Evolutionary conservation across 2,113 vertebrate genomes (phyloP).

Genomic region (Rhodinocichla rosea): DNA sequence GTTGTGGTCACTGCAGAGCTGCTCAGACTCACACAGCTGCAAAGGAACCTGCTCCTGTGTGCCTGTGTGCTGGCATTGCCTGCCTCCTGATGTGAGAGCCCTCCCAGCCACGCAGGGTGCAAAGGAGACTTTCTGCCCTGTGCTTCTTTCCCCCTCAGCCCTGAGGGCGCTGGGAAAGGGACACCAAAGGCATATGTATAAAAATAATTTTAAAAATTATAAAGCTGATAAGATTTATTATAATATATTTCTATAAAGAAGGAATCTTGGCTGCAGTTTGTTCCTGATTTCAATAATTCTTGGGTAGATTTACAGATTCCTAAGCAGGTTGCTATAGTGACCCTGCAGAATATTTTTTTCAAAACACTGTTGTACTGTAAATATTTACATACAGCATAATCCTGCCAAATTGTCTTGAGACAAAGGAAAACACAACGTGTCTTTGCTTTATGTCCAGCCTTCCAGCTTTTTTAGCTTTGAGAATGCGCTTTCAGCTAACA

Average conservation of each 20-base stretch:
- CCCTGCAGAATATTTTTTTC: conserved; percentile 33
- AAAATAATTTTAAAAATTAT: neutral
- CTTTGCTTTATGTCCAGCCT: conserved; percentile 31
- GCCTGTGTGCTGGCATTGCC: neutral
- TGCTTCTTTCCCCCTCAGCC: neutral
- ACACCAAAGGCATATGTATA: accelerated
- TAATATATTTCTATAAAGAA: neutral
- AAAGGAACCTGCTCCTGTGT: neutral
- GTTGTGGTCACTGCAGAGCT: neutral
- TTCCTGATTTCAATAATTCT: neutral
- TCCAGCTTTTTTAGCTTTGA: neutral
- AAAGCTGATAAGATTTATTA: neutral
- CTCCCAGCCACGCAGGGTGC: neutral
- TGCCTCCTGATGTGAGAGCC: neutral
- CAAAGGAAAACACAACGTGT: conserved; percentile 29
- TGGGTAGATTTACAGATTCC: conserved; percentile 30
- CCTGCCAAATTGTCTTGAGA: conserved; percentile 55
- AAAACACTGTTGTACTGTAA: conserved; percentile 50
- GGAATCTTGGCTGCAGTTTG: neutral
- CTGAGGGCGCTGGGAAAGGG: neutral
- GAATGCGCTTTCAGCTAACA: neutral
- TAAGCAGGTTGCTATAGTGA: conserved; percentile 57
- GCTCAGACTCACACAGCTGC: accelerated
- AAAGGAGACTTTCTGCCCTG: neutral
- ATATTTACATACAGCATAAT: conserved; percentile 54